A percentile compares a stretch with the other conserved stretches of the same genome.
These are phyloP conservation scores for Ectemnius continuus DNA, from an alignment of 2,888 invertebrate genomes.

Conservation along the genomic window DNA sequence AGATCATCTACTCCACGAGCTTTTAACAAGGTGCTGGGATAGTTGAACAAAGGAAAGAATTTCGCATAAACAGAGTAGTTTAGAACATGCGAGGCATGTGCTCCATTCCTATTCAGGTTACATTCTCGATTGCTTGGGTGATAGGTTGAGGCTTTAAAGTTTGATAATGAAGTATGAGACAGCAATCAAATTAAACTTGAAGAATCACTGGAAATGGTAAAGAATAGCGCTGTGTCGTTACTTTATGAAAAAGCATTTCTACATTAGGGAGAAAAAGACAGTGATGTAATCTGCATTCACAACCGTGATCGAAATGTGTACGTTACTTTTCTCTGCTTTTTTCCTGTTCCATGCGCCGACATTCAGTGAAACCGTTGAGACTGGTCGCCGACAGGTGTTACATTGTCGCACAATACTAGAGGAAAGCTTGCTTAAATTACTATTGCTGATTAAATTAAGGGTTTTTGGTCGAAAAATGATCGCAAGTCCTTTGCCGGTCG, in stretches of 20 bases:
- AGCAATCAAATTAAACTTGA: neutral
- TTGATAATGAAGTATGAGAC: neutral
- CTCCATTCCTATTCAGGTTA: slow-evolving; percentile 34
- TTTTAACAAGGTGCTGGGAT: too few species aligned
- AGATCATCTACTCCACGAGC: too few species aligned
- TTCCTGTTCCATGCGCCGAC: slow-evolving; percentile 65
- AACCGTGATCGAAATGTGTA: slow-evolving; percentile 24
- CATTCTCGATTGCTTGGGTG: neutral
- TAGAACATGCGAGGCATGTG: slow-evolving; percentile 28
- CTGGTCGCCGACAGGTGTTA: slow-evolving; percentile 62
- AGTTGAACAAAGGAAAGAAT: neutral
- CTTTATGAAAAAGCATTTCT: too few species aligned
- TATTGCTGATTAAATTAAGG: slow-evolving; percentile 71
- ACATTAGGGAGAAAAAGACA: slow-evolving; percentile 19
- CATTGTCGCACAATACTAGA: slow-evolving; percentile 60
- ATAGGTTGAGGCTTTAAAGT: neutral
- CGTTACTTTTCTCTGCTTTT: slow-evolving; percentile 70
- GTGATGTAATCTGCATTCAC: slow-evolving; percentile 70
- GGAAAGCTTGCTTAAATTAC: slow-evolving; percentile 66
- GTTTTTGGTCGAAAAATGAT: slow-evolving; percentile 73
- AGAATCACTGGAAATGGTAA: neutral
- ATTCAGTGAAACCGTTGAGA: slow-evolving; percentile 58
- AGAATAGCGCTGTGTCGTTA: too few species aligned
- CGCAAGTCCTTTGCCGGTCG: slow-evolving; percentile 76
- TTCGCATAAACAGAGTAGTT: neutral